Percentiles rank a stretch among this genome's conserved stretches.
Evolutionary conservation across 1,140 invertebrate species (phyloP).

Genomic region (Sarcophaga peregrina): DNA sequence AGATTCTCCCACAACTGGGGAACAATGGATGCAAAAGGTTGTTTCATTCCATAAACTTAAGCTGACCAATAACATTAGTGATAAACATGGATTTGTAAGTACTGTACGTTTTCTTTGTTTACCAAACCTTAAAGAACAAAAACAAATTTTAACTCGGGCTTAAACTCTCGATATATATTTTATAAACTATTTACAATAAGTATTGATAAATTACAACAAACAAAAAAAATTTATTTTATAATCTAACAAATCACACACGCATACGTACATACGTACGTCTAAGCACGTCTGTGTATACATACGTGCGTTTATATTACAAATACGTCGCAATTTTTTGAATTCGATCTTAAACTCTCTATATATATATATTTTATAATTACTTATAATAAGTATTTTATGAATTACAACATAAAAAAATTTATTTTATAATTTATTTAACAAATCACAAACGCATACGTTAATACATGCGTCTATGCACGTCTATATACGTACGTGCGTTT

Average conservation of each 20-base stretch:
- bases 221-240: not conserved
- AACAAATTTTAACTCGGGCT: not conserved
- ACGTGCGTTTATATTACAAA: too few relatives aligned
- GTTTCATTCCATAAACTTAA: conserved; percentile 99
- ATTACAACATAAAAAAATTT: not conserved
- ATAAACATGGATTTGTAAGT: conserved; percentile 99
- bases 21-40: conserved; percentile 99
- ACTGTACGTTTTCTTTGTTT: conserved; percentile 74
- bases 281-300: too few relatives aligned
- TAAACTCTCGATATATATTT: conserved; percentile 9
- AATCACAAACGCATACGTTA: too few relatives aligned
- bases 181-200: not conserved
- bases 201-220: not conserved
- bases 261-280: too few relatives aligned
- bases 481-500: too few relatives aligned
- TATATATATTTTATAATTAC: not conserved
- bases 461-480: too few relatives aligned
- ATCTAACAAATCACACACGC: too few relatives aligned
- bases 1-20: conserved; percentile 97
- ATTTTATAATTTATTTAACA: too few relatives aligned
- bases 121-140: conserved; percentile 51
- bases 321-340: not conserved
- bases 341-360: not conserved
- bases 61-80: conserved; percentile 99
- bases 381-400: not conserved